Percentiles rank a stretch among this genome's conserved stretches.
These are phyloP conservation scores for Zosterops borbonicus DNA, from an alignment of 2,113 vertebrate species.

Conservation along the genomic window DNA sequence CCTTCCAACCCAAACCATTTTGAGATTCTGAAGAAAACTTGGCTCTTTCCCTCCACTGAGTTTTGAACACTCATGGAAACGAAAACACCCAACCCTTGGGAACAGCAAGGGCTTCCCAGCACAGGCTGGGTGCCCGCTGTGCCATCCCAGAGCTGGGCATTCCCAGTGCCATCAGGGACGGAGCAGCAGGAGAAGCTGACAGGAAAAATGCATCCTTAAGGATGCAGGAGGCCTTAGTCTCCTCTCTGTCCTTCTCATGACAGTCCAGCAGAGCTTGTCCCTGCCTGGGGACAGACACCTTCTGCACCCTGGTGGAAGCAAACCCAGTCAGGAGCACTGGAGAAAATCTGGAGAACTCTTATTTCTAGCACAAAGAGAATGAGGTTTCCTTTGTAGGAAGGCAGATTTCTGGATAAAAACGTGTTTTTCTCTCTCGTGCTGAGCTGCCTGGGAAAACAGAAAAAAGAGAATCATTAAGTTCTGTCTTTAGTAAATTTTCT, in stretches of 20 bases:
- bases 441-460: background rate
- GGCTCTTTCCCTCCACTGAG: background rate
- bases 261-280: background rate
- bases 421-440: background rate
- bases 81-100: background rate
- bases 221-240: background rate
- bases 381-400: background rate
- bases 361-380: background rate
- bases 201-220: background rate
- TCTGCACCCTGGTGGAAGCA: background rate
- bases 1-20: background rate
- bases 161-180: accelerated
- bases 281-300: background rate
- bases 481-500: background rate
- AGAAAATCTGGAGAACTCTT: background rate
- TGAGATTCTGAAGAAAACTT: background rate
- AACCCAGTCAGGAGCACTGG: background rate
- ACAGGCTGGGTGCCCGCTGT: background rate
- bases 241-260: background rate
- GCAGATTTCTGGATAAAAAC: background rate
- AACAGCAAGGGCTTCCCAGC: accelerated
- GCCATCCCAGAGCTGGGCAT: background rate
- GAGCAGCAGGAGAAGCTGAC: background rate
- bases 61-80: background rate
- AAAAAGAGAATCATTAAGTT: background rate